Evolutionary conservation across 1,140 invertebrate species (phyloP).

Genomic region (Cyphomyrmex costatus): DNA sequence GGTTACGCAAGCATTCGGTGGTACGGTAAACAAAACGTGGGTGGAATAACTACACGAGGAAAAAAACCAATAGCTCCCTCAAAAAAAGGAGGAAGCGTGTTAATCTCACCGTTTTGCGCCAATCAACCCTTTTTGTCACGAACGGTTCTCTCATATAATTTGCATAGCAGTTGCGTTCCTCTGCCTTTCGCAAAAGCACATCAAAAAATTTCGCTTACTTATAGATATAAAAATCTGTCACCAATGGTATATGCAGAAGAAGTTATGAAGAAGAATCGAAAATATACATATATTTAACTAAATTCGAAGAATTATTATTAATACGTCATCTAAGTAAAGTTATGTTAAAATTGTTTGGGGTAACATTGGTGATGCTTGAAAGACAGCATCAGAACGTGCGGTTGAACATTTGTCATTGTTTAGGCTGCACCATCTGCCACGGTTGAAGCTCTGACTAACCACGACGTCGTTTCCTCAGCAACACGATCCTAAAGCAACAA

Average conservation of each 20-base stretch:
- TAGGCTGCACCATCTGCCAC: constrained; percentile 58
- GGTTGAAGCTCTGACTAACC: constrained; percentile 23
- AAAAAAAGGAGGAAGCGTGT: not conserved
- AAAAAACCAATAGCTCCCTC: constrained; percentile 2
- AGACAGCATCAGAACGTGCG: constrained; percentile 11
- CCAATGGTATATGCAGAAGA: not conserved
- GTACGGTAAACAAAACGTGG: constrained; percentile 67
- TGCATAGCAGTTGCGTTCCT: not conserved
- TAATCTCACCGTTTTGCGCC: constrained; percentile 34
- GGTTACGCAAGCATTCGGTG: constrained; percentile 39
- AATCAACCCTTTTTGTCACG: not conserved
- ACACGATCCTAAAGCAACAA: constrained; percentile 62
- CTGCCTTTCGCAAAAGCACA: not conserved
- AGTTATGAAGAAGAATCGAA: not conserved
- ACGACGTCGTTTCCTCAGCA: constrained; percentile 39
- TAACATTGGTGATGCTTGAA: constrained; percentile 24
- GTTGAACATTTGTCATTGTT: constrained; percentile 53
- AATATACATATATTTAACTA: not conserved
- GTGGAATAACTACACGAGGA: constrained; percentile 46
- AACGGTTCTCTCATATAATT: not conserved
- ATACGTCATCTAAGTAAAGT: not conserved
- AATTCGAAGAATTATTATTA: constrained; percentile 13
- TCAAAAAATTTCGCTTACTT: not conserved
- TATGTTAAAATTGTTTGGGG: constrained; percentile 5
- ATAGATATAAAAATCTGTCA: too few relatives aligned